These are phyloP conservation scores for Amphiprion clarkii DNA, from an alignment of 2,797 vertebrate species.

Conservation along the genomic window DNA sequence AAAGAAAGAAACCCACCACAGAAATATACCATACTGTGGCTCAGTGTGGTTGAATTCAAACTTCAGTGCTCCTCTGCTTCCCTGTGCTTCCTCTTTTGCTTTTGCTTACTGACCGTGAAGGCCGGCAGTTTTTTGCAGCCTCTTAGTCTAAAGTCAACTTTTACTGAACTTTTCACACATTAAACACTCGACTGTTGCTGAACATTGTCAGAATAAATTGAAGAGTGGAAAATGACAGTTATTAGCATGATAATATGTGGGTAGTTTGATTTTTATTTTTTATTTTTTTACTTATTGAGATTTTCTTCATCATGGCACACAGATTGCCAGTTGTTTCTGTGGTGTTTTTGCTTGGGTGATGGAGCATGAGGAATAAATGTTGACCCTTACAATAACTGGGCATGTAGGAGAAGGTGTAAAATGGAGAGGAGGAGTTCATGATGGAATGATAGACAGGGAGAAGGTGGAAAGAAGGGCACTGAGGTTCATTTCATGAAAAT, in stretches of 20 bases:
- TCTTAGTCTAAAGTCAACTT: conserved; percentile 18
- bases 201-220: conserved; percentile 25
- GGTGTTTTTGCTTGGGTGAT: conserved; percentile 1
- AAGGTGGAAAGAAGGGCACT: conserved; percentile 1
- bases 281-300: background rate
- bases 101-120: conserved; percentile 41
- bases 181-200: background rate
- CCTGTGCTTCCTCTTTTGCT: background rate
- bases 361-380: conserved; percentile 23
- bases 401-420: background rate
- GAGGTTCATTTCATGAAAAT: conserved; percentile 8
- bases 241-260: conserved; percentile 18
- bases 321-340: background rate
- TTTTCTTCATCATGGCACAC: conserved; percentile 3
- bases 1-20: background rate
- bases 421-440: conserved; percentile 21
- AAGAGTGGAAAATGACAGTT: conserved; percentile 30
- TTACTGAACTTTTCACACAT: conserved; percentile 13
- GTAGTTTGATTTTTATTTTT: background rate
- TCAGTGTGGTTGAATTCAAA: conserved; percentile 12
- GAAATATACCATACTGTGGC: conserved; percentile 9
- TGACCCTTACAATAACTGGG: conserved; percentile 36
- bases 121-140: conserved; percentile 3
- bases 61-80: conserved; percentile 5
- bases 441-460: conserved; percentile 8